These are phyloP conservation scores for Ceramica pisi DNA, from an alignment of 2,888 invertebrate genomes.

Conservation along the genomic window DNA sequence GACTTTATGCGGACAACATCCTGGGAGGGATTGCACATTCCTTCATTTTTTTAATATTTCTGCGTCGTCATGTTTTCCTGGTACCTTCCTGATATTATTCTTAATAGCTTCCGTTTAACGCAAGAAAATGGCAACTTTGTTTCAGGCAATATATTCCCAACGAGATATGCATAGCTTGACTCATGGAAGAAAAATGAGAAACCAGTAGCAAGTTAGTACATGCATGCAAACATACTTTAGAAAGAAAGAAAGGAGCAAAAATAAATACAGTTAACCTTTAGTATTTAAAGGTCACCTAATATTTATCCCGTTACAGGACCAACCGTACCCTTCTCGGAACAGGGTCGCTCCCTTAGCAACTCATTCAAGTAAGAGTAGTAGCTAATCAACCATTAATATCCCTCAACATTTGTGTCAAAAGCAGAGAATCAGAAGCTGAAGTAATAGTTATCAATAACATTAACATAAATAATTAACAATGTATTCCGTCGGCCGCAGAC, in stretches of 20 bases:
- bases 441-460: slow-evolving; percentile 63
- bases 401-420: slow-evolving; percentile 54
- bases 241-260: too few species aligned
- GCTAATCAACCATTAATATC: slow-evolving; percentile 45
- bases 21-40: slow-evolving; percentile 43
- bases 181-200: too few species aligned
- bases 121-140: neutral
- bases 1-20: slow-evolving; percentile 38
- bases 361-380: slow-evolving; percentile 5
- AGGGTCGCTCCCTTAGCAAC: slow-evolving; percentile 12
- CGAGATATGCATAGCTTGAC: neutral
- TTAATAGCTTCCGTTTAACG: neutral
- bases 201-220: too few species aligned
- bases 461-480: slow-evolving; percentile 69
- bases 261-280: neutral
- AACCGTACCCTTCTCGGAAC: neutral
- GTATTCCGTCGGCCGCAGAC: slow-evolving; percentile 59
- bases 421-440: slow-evolving; percentile 52
- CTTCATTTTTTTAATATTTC: slow-evolving; percentile 47
- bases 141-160: neutral
- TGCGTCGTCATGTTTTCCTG: neutral
- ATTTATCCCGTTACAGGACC: slow-evolving; percentile 2
- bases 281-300: slow-evolving; percentile 9
- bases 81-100: slow-evolving; percentile 7
- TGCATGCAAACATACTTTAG: too few species aligned